These are phyloP conservation scores for Oreochromis tanganicae DNA, from an alignment of 2,113 vertebrate genomes.

Conservation along the genomic window DNA sequence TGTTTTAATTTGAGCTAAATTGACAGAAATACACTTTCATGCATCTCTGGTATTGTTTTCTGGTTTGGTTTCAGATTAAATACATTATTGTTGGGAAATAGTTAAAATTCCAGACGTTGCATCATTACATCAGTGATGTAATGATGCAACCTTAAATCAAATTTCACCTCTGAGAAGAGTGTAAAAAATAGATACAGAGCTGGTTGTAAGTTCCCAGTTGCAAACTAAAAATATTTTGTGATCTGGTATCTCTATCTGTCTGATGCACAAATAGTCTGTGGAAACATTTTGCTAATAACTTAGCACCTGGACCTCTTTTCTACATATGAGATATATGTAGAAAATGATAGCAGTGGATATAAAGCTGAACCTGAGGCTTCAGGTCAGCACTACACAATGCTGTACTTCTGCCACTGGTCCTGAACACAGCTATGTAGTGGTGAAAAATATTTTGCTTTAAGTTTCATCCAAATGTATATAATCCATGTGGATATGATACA, in stretches of 20 bases:
- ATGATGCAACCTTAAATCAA: background rate
- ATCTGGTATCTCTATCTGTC: background rate
- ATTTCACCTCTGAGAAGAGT: background rate
- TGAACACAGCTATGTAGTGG: background rate
- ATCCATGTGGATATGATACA: background rate
- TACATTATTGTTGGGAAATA: background rate
- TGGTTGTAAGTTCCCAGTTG: background rate
- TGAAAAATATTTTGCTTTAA: background rate
- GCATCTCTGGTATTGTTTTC: background rate
- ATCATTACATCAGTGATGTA: background rate
- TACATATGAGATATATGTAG: background rate
- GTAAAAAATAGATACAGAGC: background rate
- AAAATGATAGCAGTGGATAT: background rate
- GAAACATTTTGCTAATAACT: background rate
- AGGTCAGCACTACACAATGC: background rate
- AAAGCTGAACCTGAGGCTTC: background rate
- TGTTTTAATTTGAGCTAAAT: background rate
- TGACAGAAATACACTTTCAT: background rate
- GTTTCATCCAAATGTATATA: background rate
- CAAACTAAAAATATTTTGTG: background rate
- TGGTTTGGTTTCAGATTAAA: background rate
- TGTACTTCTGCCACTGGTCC: background rate
- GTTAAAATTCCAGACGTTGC: background rate
- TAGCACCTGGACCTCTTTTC: background rate
- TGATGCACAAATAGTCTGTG: background rate